These are phyloP conservation scores for Ischnura elegans DNA, from an alignment of 2,888 invertebrate species.

Conservation along the genomic window DNA sequence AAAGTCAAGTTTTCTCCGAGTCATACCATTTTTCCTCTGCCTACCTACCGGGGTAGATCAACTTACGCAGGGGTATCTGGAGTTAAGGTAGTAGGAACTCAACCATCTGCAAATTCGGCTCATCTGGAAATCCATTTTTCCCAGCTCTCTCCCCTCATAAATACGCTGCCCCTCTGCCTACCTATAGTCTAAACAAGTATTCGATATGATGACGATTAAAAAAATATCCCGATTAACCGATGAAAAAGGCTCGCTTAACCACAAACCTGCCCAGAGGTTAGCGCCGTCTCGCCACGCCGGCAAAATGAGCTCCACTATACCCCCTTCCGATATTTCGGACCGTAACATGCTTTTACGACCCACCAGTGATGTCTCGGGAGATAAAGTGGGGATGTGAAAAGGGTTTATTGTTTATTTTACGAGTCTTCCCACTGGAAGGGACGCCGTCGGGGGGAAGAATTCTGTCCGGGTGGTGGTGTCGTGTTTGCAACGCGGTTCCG, in stretches of 20 bases:
- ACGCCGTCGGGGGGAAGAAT: background rate
- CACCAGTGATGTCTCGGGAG: background rate
- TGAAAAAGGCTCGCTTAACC: background rate
- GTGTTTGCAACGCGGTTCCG: background rate
- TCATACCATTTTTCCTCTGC: no score
- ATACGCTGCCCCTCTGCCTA: background rate
- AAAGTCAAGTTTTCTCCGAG: no score
- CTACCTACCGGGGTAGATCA: no score
- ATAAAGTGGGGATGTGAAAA: background rate
- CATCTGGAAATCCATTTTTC: no score
- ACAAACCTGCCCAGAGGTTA: background rate
- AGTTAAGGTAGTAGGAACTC: no score
- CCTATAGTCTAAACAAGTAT: background rate
- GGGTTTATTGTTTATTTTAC: slow-evolving; percentile 30
- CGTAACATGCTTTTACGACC: background rate
- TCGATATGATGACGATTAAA: background rate
- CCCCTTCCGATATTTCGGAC: background rate
- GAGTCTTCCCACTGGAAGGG: background rate
- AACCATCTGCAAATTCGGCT: no score
- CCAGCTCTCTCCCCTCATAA: background rate
- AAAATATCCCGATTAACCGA: background rate
- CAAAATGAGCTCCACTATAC: background rate
- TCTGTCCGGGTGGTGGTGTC: background rate
- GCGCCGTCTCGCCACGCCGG: background rate
- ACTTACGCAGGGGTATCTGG: no score